phyloP scores from a whole-genome alignment of 2,888 invertebrate genomes.

The Hypercompe scribonia region DNA sequence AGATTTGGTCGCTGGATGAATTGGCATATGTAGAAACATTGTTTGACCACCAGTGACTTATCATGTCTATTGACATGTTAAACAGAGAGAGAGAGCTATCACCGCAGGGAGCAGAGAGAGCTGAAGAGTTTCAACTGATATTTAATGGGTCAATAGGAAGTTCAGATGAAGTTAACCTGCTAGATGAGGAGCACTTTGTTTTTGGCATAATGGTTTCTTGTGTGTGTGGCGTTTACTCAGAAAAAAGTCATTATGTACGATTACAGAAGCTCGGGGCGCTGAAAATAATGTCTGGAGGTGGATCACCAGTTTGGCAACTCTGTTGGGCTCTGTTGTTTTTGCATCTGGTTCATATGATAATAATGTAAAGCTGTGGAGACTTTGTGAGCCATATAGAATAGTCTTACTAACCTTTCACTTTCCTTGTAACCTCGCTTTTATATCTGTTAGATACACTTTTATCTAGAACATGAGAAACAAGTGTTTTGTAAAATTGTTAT shows the following conservation, averaged over 20 bases:
- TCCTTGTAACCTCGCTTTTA: too few species aligned
- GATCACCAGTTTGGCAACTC: conserved; percentile 93
- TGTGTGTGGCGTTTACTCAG: conserved; percentile 94
- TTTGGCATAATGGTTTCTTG: conserved; percentile 95
- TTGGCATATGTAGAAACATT: conserved; percentile 98
- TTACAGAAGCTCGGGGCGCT: conserved; percentile 91
- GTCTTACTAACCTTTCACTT: too few species aligned
- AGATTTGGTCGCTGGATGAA: conserved; percentile 98
- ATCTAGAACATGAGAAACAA: too few species aligned
- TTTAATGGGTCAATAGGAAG: conserved; percentile 93
- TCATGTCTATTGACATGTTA: conserved; percentile 95
- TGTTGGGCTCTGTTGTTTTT: conserved; percentile 95
- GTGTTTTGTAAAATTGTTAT: too few species aligned
- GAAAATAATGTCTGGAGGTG: conserved; percentile 92
- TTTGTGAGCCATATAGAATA: conserved; percentile 90
- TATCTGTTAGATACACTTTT: too few species aligned
- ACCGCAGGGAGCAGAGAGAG: conserved; percentile 97
- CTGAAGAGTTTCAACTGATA: conserved; percentile 98
- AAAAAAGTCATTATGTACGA: conserved; percentile 93
- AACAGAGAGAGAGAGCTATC: conserved; percentile 94
- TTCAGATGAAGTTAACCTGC: conserved; percentile 94
- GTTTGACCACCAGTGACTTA: conserved; percentile 96
- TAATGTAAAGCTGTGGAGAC: conserved; percentile 94
- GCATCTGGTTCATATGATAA: conserved; percentile 97
- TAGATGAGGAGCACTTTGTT: conserved; percentile 97